phyloP scores from a whole-genome alignment of 2,888 invertebrate genomes.

The Phalera bucephala region DNA sequence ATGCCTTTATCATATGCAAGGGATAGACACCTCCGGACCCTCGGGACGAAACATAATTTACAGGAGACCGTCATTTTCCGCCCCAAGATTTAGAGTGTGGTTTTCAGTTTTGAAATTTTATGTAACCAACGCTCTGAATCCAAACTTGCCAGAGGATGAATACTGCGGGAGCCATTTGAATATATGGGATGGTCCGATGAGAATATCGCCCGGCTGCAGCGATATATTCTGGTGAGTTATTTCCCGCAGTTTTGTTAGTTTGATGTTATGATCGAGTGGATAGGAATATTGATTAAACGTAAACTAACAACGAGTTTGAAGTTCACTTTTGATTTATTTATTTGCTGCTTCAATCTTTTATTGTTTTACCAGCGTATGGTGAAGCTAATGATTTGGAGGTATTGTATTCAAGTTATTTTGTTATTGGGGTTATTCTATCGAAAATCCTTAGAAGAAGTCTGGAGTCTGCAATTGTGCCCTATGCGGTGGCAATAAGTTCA shows the following conservation, averaged over 20 bases:
- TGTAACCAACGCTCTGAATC: conserved; percentile 85
- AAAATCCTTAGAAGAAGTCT: too few relatives aligned
- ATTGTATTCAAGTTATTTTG: too few relatives aligned
- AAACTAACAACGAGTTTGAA: background rate
- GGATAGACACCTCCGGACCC: conserved; percentile 84
- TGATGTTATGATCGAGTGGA: conserved; percentile 16
- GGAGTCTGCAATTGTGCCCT: too few relatives aligned
- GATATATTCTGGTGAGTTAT: conserved; percentile 92
- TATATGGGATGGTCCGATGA: conserved; percentile 93
- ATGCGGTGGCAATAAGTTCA: too few relatives aligned
- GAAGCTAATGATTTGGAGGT: too few relatives aligned
- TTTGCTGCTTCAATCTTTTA: too few relatives aligned
- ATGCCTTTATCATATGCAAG: conserved; percentile 92
- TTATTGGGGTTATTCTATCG: too few relatives aligned
- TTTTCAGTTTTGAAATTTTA: conserved; percentile 93
- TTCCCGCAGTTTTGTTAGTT: conserved; percentile 18
- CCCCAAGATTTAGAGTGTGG: conserved; percentile 92
- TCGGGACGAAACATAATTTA: conserved; percentile 80
- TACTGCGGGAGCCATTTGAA: conserved; percentile 92
- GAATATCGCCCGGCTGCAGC: conserved; percentile 89
- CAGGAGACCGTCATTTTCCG: conserved; percentile 82
- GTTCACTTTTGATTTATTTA: too few relatives aligned
- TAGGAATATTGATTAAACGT: background rate
- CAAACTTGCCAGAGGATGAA: conserved; percentile 87
- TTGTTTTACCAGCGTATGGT: too few relatives aligned